Conservation (phyloP, 2,113 vertebrate species). For the Pagrus major region DNA sequence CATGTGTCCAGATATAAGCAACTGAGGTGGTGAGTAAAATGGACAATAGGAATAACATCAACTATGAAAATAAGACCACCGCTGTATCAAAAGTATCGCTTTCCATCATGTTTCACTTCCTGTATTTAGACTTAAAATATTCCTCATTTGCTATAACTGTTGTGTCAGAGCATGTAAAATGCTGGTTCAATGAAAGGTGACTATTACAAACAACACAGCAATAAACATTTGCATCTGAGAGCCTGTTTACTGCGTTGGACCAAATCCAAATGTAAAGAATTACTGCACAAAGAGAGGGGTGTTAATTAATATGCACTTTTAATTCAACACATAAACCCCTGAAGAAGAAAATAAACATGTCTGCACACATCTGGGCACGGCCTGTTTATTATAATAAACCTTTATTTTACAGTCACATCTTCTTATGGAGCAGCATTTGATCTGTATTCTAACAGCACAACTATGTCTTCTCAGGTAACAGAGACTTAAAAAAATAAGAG, state of each 20-base stretch:
- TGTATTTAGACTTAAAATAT: constrained; percentile 22
- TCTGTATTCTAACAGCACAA: constrained; percentile 24
- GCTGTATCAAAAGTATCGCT: not conserved
- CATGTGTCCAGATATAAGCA: not conserved
- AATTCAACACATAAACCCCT: constrained; percentile 69
- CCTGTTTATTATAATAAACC: constrained; percentile 57
- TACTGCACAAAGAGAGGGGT: constrained; percentile 56
- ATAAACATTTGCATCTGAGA: constrained; percentile 74
- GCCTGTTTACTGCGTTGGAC: constrained; percentile 67
- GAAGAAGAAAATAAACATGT: constrained; percentile 66
- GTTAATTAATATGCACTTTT: constrained; percentile 70
- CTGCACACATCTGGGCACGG: constrained; percentile 34
- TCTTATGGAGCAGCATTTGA: constrained; percentile 24
- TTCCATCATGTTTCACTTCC: not conserved
- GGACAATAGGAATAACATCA: not conserved
- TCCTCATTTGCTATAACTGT: constrained; percentile 43
- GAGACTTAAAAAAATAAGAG: constrained; percentile 23
- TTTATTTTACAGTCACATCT: constrained; percentile 22
- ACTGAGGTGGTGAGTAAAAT: not conserved
- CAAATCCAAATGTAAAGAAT: constrained; percentile 63
- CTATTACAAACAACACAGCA: constrained; percentile 69
- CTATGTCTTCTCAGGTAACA: constrained; percentile 18
- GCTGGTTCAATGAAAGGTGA: constrained; percentile 64
- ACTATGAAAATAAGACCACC: not conserved
- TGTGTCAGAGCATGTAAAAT: constrained; percentile 62